Evolutionary conservation across 2,888 invertebrate genomes (phyloP).

Genomic region (Drosophila kambysellisi): DNA sequence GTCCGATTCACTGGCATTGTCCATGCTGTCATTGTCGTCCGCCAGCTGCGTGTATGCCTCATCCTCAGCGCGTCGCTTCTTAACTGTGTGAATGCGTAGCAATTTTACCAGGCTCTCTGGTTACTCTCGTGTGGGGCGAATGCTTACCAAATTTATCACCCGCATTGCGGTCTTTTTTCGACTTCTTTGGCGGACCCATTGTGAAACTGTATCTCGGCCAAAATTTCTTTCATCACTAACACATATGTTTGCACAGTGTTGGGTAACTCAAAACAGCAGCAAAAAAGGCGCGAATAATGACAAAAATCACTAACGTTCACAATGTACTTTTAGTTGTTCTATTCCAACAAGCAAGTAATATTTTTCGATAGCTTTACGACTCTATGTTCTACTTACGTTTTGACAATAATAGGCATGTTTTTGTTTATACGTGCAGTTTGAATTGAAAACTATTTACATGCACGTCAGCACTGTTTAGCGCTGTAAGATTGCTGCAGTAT

Average conservation of each 20-base stretch:
- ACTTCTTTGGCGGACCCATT: constrained; percentile 85
- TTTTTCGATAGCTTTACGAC: background rate
- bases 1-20: constrained; percentile 80
- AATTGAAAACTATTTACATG: background rate
- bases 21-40: constrained; percentile 85
- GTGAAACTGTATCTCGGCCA: constrained; percentile 17
- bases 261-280: constrained; percentile 7
- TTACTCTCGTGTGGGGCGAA: background rate
- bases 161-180: constrained; percentile 83
- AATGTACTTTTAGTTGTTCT: background rate
- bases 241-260: constrained; percentile 57
- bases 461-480: background rate
- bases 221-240: constrained; percentile 34
- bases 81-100: constrained; percentile 84
- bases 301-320: background rate
- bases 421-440: background rate
- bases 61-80: constrained; percentile 87
- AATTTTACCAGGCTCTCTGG: constrained; percentile 8
- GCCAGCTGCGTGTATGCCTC: constrained; percentile 87
- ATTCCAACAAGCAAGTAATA: background rate
- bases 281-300: constrained; percentile 47
- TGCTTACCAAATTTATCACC: constrained; percentile 83
- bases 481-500: no score
- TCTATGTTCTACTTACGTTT: constrained; percentile 76
- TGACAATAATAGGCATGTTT: constrained; percentile 81